Conservation (phyloP, 2,888 invertebrate species). For the Pristionchus entomophagus region DNA sequence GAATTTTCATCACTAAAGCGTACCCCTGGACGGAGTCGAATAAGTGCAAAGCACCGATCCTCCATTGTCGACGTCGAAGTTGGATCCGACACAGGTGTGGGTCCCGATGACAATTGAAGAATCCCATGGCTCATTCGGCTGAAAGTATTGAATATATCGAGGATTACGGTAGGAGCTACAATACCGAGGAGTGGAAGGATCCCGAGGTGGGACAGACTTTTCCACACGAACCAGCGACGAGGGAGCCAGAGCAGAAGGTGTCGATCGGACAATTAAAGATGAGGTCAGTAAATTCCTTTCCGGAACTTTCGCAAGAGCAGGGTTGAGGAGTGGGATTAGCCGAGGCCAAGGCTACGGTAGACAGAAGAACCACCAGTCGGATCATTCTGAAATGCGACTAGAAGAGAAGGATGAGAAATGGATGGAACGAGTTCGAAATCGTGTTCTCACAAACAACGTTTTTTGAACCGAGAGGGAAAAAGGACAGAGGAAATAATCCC, state of each 20-base stretch:
- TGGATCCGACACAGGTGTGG: slow-evolving; percentile 13
- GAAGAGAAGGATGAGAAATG: too few relatives aligned
- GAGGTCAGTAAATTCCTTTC: not conserved
- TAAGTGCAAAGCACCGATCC: not conserved
- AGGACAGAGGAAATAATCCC: too few relatives aligned
- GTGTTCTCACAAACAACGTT: too few relatives aligned
- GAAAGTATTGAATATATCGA: too few relatives aligned
- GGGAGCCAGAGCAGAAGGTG: slow-evolving; percentile 11
- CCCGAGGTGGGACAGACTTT: not conserved
- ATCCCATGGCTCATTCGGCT: not conserved
- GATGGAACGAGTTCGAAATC: too few relatives aligned
- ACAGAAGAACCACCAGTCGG: slow-evolving; percentile 22
- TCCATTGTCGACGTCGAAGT: slow-evolving; percentile 2
- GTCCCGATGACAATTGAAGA: not conserved
- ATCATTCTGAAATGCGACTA: not conserved
- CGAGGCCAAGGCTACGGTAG: not conserved
- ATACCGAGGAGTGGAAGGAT: slow-evolving; percentile 34
- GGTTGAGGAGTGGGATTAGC: too few relatives aligned
- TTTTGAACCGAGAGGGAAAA: too few relatives aligned
- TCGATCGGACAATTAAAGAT: slow-evolving; percentile 3
- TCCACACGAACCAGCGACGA: not conserved
- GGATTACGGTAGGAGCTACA: not conserved
- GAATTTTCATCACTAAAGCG: too few relatives aligned
- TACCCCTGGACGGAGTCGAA: slow-evolving; percentile 1
- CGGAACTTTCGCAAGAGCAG: not conserved